These are phyloP conservation scores for Eptesicus fuscus DNA, from an alignment of 2,113 vertebrate genomes.

Conservation along the genomic window DNA sequence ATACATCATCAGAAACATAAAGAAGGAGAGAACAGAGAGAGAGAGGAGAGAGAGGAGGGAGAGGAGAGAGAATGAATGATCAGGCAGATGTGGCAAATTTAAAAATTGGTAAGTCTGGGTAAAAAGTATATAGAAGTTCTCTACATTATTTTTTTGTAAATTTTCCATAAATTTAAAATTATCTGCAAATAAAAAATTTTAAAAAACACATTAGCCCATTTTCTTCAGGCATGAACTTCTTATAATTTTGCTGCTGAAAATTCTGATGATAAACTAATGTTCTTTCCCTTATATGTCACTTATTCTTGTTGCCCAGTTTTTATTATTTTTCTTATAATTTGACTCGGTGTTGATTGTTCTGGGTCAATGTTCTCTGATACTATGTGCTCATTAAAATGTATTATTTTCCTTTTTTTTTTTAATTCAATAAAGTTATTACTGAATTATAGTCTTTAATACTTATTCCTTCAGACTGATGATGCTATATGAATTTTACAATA, in stretches of 20 bases:
- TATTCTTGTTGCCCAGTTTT: not conserved
- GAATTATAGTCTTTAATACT: constrained; percentile 22
- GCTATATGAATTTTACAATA: not conserved
- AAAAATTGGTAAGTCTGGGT: not conserved
- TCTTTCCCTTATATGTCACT: not conserved
- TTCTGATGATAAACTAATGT: not conserved
- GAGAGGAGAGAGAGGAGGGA: not conserved
- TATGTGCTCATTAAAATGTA: not conserved
- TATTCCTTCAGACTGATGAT: not conserved
- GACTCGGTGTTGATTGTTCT: constrained; percentile 7
- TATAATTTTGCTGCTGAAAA: not conserved
- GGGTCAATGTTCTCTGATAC: not conserved
- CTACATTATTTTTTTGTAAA: not conserved
- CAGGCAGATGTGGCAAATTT: not conserved
- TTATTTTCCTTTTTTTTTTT: not conserved
- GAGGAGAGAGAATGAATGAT: not conserved
- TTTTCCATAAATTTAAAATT: not conserved
- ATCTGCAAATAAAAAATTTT: not conserved
- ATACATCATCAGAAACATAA: not conserved
- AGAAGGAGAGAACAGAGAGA: too few species aligned
- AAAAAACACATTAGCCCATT: not conserved
- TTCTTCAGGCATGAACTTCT: not conserved
- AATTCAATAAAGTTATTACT: not conserved
- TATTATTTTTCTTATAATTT: constrained; percentile 10
- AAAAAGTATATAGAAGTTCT: not conserved